phyloP scores from a whole-genome alignment of 2,113 vertebrate species.

The Xenus cinereus region DNA sequence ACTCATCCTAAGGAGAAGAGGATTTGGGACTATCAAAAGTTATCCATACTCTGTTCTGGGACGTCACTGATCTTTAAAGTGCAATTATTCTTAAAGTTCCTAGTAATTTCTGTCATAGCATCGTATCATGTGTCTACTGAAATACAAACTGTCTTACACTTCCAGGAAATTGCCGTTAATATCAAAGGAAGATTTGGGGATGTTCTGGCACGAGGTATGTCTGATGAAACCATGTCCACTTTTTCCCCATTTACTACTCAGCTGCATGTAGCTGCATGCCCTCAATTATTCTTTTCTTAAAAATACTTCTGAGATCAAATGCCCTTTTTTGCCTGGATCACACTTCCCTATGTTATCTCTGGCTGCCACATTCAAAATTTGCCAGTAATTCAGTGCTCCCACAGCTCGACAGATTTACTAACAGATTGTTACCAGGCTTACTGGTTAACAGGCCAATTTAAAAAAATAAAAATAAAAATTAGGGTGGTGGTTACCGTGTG shows the following conservation, averaged over 20 bases:
- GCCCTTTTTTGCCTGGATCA: slow-evolving; percentile 32
- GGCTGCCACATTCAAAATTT: slow-evolving; percentile 13
- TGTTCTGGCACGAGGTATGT: neutral
- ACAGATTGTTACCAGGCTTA: slow-evolving; percentile 57
- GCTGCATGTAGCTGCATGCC: neutral
- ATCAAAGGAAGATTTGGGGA: neutral
- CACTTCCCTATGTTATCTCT: neutral
- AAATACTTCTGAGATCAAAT: slow-evolving; percentile 24
- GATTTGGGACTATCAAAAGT: neutral
- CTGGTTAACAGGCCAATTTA: slow-evolving; percentile 5
- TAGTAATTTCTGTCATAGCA: neutral
- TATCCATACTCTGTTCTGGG: neutral
- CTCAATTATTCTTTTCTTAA: slow-evolving; percentile 29
- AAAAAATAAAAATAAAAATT: neutral
- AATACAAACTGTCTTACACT: neutral
- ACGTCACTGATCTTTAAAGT: neutral
- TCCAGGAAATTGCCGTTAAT: neutral
- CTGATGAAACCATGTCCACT: neutral
- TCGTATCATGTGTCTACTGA: neutral
- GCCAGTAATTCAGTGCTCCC: slow-evolving; percentile 33
- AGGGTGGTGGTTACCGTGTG: slow-evolving; percentile 10
- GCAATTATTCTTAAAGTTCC: neutral
- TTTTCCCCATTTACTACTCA: neutral
- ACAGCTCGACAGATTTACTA: slow-evolving; percentile 58
- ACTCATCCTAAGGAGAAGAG: neutral